Evolutionary conservation across 2,888 invertebrate species (phyloP).

Genomic region (Leucania comma): DNA sequence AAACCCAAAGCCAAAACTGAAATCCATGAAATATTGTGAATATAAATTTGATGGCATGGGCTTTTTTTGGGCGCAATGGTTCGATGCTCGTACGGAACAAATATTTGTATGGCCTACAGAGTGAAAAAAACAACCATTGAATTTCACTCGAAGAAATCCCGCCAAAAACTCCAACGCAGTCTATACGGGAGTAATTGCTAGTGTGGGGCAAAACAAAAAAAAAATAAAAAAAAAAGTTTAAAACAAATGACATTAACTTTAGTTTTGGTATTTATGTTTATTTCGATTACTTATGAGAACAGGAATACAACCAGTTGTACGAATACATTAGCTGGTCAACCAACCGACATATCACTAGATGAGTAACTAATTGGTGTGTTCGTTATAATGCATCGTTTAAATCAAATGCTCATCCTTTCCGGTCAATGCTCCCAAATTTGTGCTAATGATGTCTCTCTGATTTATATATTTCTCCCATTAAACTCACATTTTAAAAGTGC

Average conservation of each 20-base stretch:
- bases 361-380: constrained; percentile 12
- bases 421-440: background rate
- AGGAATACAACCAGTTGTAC: constrained; percentile 26
- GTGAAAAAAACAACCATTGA: no score
- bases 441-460: background rate
- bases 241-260: constrained; percentile 1
- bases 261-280: background rate
- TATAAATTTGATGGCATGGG: background rate
- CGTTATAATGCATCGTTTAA: background rate
- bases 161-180: no score
- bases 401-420: background rate
- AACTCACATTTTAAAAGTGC: background rate
- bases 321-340: constrained; percentile 45
- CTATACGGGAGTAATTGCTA: no score
- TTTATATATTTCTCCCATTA: constrained; percentile 8
- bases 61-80: no score
- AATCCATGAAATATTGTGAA: background rate
- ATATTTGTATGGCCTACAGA: no score
- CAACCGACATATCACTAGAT: constrained; percentile 3
- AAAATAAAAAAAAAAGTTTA: no score
- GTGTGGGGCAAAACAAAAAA: no score
- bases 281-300: constrained; percentile 1
- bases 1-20: background rate
- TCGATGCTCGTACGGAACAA: no score
- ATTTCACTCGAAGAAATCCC: no score